Percentiles rank a stretch among this genome's conserved stretches.
phyloP scores from a whole-genome alignment of 2,888 invertebrate genomes.

The Colostygia pectinataria region DNA sequence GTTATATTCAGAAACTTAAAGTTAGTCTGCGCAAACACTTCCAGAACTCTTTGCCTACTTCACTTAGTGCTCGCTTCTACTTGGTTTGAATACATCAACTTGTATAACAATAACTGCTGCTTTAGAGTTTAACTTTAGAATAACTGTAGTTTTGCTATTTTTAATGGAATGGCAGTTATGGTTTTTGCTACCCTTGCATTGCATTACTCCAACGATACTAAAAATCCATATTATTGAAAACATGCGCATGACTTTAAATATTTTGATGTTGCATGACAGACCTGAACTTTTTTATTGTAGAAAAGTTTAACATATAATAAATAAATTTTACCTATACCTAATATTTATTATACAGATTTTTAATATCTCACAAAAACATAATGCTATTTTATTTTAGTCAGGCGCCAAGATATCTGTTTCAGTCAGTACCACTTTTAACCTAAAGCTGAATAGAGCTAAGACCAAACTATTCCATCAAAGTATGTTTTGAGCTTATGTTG shows the following conservation, averaged over 20 bases:
- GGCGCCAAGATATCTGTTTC: background rate
- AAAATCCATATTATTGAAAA: too few relatives aligned
- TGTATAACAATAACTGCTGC: conserved; percentile 36
- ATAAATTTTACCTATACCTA: too few relatives aligned
- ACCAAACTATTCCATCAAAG: conserved; percentile 16
- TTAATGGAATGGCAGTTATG: too few relatives aligned
- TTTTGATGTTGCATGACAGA: too few relatives aligned
- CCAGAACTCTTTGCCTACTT: conserved; percentile 60
- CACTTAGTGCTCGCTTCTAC: conserved; percentile 56
- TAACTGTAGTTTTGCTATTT: too few relatives aligned
- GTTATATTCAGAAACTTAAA: conserved; percentile 56
- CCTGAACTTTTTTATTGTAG: too few relatives aligned
- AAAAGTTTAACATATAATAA: too few relatives aligned
- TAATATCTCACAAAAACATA: background rate
- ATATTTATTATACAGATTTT: too few relatives aligned
- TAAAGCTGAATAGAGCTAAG: background rate
- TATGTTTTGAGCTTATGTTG: conserved; percentile 7
- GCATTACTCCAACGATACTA: too few relatives aligned
- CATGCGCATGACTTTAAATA: too few relatives aligned
- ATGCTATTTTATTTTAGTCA: conserved; percentile 2
- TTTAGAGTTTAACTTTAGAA: conserved; percentile 2
- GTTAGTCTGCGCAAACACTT: conserved; percentile 65
- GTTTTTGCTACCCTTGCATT: too few relatives aligned
- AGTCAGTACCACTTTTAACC: background rate
- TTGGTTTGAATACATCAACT: conserved; percentile 46